Evolutionary conservation across 2,797 vertebrate genomes (phyloP).

Genomic region (Cetoscarus ocellatus): DNA sequence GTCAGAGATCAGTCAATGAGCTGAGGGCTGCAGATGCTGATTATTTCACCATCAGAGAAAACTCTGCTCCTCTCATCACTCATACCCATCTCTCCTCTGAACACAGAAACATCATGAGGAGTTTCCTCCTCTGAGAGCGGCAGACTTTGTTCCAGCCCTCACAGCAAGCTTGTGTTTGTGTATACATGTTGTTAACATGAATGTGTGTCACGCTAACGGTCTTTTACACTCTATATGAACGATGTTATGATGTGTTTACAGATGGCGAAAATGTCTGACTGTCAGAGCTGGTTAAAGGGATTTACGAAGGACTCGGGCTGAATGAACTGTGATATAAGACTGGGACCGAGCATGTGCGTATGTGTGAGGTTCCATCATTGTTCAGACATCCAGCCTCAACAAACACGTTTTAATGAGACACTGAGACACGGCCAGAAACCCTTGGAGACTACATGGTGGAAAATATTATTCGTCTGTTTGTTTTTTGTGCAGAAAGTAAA

Average conservation of each 20-base stretch:
- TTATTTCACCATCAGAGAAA: slow-evolving; percentile 37
- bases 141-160: background rate
- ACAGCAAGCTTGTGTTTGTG: slow-evolving; percentile 25
- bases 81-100: slow-evolving; percentile 4
- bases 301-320: slow-evolving; percentile 4
- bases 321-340: slow-evolving; percentile 6
- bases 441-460: slow-evolving; percentile 40
- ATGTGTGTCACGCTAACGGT: background rate
- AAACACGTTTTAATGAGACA: slow-evolving; percentile 7
- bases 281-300: slow-evolving; percentile 17
- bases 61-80: slow-evolving; percentile 43
- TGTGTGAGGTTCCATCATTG: slow-evolving; percentile 4
- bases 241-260: slow-evolving; percentile 62
- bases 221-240: slow-evolving; percentile 8
- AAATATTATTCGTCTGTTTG: slow-evolving; percentile 33
- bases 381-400: background rate
- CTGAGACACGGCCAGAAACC: slow-evolving; percentile 5
- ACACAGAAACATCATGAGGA: background rate
- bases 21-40: slow-evolving; percentile 41
- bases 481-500: slow-evolving; percentile 29
- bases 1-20: slow-evolving; percentile 36
- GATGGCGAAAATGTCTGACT: slow-evolving; percentile 16
- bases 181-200: slow-evolving; percentile 4
- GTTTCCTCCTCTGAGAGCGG: background rate
- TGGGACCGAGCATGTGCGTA: slow-evolving; percentile 1